A percentile compares a stretch with the other conserved stretches of the same genome.
phyloP scores from a whole-genome alignment of 2,113 vertebrate genomes.

The Podiceps cristatus region DNA sequence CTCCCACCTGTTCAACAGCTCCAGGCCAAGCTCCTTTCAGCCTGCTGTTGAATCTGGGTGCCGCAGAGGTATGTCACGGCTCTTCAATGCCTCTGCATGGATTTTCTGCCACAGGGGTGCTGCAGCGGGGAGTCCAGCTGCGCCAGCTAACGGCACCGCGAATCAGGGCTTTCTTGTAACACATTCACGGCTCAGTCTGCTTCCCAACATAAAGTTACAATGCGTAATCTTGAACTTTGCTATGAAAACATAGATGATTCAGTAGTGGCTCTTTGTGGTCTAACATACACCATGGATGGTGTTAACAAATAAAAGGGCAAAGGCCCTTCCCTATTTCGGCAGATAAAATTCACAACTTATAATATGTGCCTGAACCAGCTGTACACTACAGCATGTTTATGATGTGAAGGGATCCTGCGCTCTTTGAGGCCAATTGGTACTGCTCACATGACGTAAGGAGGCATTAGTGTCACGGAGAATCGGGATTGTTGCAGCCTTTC shows the following conservation, averaged over 20 bases:
- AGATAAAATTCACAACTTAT: not conserved
- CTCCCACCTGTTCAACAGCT: constrained; percentile 25
- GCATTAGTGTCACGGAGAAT: not conserved
- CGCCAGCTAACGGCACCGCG: not conserved
- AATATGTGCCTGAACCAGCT: not conserved
- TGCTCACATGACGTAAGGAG: not conserved
- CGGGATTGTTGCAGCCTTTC: not conserved
- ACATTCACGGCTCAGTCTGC: not conserved
- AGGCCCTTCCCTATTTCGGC: not conserved
- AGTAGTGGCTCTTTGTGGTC: not conserved
- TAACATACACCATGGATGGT: not conserved
- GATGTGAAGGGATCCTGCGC: not conserved
- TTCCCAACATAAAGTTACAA: not conserved
- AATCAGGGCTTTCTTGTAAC: not conserved
- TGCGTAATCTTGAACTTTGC: not conserved
- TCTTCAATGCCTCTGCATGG: not conserved
- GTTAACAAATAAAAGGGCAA: not conserved
- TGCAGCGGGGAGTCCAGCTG: not conserved
- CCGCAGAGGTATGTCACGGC: not conserved
- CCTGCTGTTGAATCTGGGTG: not conserved
- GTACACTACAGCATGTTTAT: not conserved
- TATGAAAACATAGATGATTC: not conserved
- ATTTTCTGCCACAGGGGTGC: not conserved
- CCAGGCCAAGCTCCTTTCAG: constrained; percentile 1
- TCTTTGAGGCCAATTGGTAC: not conserved